phyloP scores from a whole-genome alignment of 2,888 invertebrate genomes.

The Megamerina dolium region DNA sequence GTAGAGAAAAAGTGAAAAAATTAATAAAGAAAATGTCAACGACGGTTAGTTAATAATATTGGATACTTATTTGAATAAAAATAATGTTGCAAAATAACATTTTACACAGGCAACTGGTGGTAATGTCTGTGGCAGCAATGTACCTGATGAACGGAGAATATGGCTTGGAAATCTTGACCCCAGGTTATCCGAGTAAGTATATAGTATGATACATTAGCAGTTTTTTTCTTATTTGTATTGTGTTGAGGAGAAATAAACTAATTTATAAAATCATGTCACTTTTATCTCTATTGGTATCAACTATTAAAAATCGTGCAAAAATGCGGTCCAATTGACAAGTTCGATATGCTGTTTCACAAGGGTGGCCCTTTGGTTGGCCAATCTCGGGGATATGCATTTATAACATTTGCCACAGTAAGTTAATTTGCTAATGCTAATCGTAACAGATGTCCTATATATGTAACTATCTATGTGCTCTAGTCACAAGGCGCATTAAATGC shows the following conservation, averaged over 20 bases:
- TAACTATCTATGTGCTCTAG: conserved; percentile 18
- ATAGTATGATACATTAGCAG: conserved; percentile 3
- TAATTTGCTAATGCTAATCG: neutral
- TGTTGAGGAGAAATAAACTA: conserved; percentile 14
- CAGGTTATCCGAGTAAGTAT: conserved; percentile 88
- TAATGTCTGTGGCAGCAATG: conserved; percentile 6
- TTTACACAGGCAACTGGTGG: conserved; percentile 3
- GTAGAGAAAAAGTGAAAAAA: too few relatives aligned
- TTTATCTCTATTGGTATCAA: conserved; percentile 70
- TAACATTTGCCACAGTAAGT: conserved; percentile 63
- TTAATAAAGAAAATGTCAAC: too few relatives aligned
- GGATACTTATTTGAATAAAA: neutral
- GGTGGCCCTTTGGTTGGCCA: conserved; percentile 82
- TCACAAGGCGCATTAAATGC: conserved; percentile 63
- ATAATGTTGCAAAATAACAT: neutral
- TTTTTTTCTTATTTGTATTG: neutral
- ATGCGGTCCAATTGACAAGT: conserved; percentile 89
- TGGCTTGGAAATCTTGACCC: conserved; percentile 92
- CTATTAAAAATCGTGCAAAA: conserved; percentile 93
- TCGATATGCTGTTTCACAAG: conserved; percentile 91
- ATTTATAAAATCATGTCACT: conserved; percentile 7
- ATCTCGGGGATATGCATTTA: conserved; percentile 90
- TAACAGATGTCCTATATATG: neutral
- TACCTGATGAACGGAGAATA: conserved; percentile 50
- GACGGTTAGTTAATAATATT: too few relatives aligned